phyloP scores from a whole-genome alignment of 2,113 vertebrate species.

The Colinus virginianus region DNA sequence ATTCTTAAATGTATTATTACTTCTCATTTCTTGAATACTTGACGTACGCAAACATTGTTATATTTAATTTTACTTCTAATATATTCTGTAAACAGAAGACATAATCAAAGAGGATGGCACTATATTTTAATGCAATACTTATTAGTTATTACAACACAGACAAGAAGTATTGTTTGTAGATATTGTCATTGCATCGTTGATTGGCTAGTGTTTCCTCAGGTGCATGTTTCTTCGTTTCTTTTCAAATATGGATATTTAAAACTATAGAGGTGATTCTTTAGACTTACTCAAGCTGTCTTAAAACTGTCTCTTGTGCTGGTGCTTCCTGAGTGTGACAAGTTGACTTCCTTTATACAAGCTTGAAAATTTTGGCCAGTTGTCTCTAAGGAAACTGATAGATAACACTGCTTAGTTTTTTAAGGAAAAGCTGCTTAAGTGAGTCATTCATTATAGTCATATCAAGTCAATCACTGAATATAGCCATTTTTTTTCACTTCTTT shows the following conservation, averaged over 20 bases:
- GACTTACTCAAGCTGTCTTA: not conserved
- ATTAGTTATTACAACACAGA: not conserved
- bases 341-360: not conserved
- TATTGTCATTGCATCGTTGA: not conserved
- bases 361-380: not conserved
- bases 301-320: not conserved
- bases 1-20: not conserved
- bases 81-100: not conserved
- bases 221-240: fast-evolving
- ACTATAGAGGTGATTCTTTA: not conserved
- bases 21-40: slow-evolving; percentile 2
- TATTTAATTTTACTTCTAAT: not conserved
- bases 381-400: not conserved
- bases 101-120: not conserved
- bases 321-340: not conserved
- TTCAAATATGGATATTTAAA: not conserved
- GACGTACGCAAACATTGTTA: not conserved
- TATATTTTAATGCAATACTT: not conserved
- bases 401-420: not conserved
- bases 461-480: not conserved
- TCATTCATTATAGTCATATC: not conserved
- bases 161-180: not conserved
- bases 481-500: not conserved
- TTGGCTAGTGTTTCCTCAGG: not conserved
- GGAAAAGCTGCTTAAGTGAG: not conserved